Evolutionary conservation across 2,888 invertebrate species (phyloP).

Genomic region (Myathropa florea): DNA sequence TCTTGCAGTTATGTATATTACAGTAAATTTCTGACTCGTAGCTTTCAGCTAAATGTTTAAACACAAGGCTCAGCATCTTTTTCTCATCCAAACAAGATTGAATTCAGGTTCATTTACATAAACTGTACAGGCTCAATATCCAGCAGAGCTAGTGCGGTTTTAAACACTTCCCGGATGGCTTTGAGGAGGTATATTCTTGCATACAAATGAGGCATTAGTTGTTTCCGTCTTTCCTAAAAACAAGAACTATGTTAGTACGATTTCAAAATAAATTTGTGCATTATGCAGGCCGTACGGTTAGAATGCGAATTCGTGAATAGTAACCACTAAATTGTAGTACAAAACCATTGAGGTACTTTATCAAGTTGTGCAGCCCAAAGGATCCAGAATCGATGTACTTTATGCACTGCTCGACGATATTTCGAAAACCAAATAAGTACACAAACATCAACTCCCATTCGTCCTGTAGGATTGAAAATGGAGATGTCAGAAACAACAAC

Average conservation of each 20-base stretch:
- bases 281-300: slow-evolving; percentile 85
- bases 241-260: slow-evolving; percentile 72
- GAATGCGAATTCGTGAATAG: slow-evolving; percentile 86
- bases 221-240: slow-evolving; percentile 85
- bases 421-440: slow-evolving; percentile 85
- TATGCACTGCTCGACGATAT: slow-evolving; percentile 83
- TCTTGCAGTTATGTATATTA: no score
- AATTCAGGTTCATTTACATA: slow-evolving; percentile 82
- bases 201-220: slow-evolving; percentile 85
- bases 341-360: slow-evolving; percentile 84
- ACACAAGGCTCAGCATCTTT: no score
- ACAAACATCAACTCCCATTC: slow-evolving; percentile 89
- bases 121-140: slow-evolving; percentile 86
- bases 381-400: slow-evolving; percentile 81
- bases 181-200: slow-evolving; percentile 87
- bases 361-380: slow-evolving; percentile 85
- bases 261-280: not conserved
- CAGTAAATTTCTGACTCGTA: no score
- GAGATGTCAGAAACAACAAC: not conserved
- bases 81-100: no score
- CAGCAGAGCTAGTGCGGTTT: slow-evolving; percentile 84
- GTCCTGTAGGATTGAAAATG: slow-evolving; percentile 82
- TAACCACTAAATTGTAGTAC: slow-evolving; percentile 87
- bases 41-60: no score
- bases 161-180: slow-evolving; percentile 84